These are phyloP conservation scores for Luperina nickerlii DNA, from an alignment of 2,888 invertebrate genomes.

Conservation along the genomic window DNA sequence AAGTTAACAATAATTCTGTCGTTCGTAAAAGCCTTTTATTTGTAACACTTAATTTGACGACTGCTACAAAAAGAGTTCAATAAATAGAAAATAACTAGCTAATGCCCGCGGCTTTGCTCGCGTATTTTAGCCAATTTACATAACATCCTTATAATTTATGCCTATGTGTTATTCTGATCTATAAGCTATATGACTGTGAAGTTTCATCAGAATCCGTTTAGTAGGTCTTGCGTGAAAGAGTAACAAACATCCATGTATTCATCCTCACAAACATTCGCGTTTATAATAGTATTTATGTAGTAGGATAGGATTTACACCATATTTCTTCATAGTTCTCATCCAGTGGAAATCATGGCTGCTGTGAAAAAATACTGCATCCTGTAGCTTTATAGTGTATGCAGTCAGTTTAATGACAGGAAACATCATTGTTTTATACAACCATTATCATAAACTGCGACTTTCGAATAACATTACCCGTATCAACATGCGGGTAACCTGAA, in stretches of 20 bases:
- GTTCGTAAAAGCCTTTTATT: conserved; percentile 14
- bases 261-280: neutral
- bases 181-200: too few relatives aligned
- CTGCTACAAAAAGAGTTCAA: neutral
- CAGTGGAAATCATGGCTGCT: conserved; percentile 6
- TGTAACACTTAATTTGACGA: neutral
- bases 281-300: too few relatives aligned
- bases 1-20: neutral
- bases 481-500: conserved; percentile 16
- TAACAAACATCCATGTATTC: neutral
- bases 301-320: neutral
- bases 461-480: conserved; percentile 24
- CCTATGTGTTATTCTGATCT: neutral
- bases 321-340: conserved; percentile 3
- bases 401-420: conserved; percentile 35
- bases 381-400: conserved; percentile 10
- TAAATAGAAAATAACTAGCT: neutral
- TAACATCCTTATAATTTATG: neutral
- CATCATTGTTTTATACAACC: conserved; percentile 48
- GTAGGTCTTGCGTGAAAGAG: neutral
- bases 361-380: conserved; percentile 43
- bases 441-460: conserved; percentile 58
- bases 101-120: too few relatives aligned
- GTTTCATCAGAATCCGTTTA: neutral
- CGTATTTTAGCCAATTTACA: neutral